A percentile compares a stretch with the other conserved stretches of the same genome.
These are phyloP conservation scores for Gadopsis marmoratus DNA, from an alignment of 2,797 vertebrate genomes.

Conservation along the genomic window DNA sequence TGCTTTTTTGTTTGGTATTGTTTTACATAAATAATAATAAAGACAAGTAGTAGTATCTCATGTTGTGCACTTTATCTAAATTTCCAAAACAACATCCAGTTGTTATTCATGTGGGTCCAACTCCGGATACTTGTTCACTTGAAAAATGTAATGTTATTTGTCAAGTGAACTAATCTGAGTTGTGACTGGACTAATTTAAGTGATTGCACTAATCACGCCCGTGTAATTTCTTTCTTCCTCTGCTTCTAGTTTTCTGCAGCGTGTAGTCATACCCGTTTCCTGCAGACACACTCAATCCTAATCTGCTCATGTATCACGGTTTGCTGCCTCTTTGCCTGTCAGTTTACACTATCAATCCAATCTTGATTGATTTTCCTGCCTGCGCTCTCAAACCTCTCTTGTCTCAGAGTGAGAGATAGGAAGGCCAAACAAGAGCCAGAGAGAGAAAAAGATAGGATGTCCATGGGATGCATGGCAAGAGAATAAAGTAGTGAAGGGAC, in stretches of 20 bases:
- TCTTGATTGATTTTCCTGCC: conserved; percentile 76
- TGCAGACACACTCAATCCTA: conserved; percentile 50
- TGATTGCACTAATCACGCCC: conserved; percentile 13
- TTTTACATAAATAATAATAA: background rate
- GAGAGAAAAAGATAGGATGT: conserved; percentile 19
- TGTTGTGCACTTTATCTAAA: too few species aligned
- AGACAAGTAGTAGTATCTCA: too few species aligned
- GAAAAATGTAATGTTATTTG: background rate
- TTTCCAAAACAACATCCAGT: too few species aligned
- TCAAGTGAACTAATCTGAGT: conserved; percentile 9
- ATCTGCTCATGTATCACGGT: conserved; percentile 69
- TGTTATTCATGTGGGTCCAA: background rate
- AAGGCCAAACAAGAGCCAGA: conserved; percentile 45
- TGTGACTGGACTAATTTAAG: conserved; percentile 5
- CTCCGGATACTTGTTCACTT: too few species aligned
- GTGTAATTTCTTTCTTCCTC: background rate
- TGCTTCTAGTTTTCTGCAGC: conserved; percentile 6
- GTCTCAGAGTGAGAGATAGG: conserved; percentile 61
- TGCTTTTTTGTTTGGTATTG: background rate
- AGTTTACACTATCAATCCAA: conserved; percentile 75
- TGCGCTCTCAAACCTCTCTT: conserved; percentile 59
- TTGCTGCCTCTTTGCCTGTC: conserved; percentile 72
- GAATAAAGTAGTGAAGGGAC: conserved; percentile 20
- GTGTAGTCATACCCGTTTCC: conserved; percentile 44
- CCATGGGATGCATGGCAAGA: conserved; percentile 12